A percentile compares a stretch with the other conserved stretches of the same genome.
Conservation (phyloP, 2,888 invertebrate species). For the Andrena trimmerana region DNA sequence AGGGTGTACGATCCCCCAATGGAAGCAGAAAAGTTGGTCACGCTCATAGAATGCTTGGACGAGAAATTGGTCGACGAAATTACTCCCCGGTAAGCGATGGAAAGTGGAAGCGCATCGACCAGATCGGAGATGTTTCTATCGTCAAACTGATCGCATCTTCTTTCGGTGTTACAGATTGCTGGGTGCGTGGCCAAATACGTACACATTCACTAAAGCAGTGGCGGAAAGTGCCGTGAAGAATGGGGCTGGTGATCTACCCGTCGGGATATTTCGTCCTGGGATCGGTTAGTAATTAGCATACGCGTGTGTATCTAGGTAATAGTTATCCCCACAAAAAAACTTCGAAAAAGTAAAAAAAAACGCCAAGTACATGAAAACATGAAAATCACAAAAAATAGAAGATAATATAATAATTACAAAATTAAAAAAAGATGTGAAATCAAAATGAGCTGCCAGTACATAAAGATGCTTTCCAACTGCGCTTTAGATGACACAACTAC, state of each 20-base stretch:
- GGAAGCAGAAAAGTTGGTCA: constrained; percentile 86
- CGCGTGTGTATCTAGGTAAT: too few relatives aligned
- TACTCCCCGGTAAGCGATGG: constrained; percentile 85
- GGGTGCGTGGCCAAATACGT: constrained; percentile 94
- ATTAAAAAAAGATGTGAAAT: too few relatives aligned
- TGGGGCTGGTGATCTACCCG: constrained; percentile 90
- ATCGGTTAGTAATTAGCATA: constrained; percentile 87
- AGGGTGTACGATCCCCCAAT: constrained; percentile 87
- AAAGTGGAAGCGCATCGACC: not conserved
- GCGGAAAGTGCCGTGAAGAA: constrained; percentile 92
- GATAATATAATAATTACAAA: too few relatives aligned
- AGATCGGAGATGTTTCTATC: too few relatives aligned
- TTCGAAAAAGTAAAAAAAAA: too few relatives aligned
- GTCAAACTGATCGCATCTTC: too few relatives aligned
- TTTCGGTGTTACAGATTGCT: constrained; percentile 86
- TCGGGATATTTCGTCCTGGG: constrained; percentile 94
- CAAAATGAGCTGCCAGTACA: too few relatives aligned
- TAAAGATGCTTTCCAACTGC: too few relatives aligned
- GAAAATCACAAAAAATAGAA: too few relatives aligned
- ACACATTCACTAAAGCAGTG: constrained; percentile 95
- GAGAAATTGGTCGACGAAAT: constrained; percentile 86
- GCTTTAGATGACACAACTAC: too few relatives aligned
- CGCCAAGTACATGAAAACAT: too few relatives aligned
- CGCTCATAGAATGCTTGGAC: constrained; percentile 86
- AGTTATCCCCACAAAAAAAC: too few relatives aligned